phyloP scores from a whole-genome alignment of 2,797 vertebrate genomes.

The Anolis apletophallus region DNA sequence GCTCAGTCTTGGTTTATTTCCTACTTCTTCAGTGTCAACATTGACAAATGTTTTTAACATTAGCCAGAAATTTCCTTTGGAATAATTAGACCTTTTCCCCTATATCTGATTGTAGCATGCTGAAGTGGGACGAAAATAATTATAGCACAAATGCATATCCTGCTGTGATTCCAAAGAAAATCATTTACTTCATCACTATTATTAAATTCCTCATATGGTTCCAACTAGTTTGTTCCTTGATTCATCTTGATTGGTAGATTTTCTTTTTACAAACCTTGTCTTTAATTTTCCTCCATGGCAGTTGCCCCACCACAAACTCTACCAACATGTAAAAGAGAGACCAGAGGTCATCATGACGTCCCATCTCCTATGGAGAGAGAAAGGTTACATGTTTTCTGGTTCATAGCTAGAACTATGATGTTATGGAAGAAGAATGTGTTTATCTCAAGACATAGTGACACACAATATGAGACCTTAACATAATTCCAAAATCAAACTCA shows the following conservation, averaged over 20 bases:
- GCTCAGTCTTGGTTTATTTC: not conserved
- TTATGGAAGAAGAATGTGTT: not conserved
- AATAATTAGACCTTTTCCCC: not conserved
- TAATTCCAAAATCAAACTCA: not conserved
- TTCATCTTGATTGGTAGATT: slow-evolving; percentile 19
- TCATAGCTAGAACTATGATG: not conserved
- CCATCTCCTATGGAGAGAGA: slow-evolving; percentile 90
- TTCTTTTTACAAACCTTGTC: slow-evolving; percentile 90
- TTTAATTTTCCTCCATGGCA: slow-evolving; percentile 99
- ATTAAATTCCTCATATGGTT: not conserved
- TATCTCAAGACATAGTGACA: not conserved
- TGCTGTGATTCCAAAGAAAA: not conserved
- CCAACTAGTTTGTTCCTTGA: not conserved
- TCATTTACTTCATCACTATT: no score
- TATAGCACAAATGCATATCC: not conserved
- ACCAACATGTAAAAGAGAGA: slow-evolving; percentile 99
- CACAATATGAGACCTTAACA: not conserved
- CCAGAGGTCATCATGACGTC: slow-evolving; percentile 98
- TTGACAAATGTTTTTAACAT: not conserved
- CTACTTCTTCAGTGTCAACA: not conserved
- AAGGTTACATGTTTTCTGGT: slow-evolving; percentile 43
- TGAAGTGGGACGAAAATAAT: not conserved
- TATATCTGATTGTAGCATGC: not conserved
- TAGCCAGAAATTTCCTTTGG: not conserved
- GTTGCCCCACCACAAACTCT: slow-evolving; percentile 95